Evolutionary conservation across 2,797 vertebrate genomes (phyloP).

Genomic region (Hemitrygon akajei): DNA sequence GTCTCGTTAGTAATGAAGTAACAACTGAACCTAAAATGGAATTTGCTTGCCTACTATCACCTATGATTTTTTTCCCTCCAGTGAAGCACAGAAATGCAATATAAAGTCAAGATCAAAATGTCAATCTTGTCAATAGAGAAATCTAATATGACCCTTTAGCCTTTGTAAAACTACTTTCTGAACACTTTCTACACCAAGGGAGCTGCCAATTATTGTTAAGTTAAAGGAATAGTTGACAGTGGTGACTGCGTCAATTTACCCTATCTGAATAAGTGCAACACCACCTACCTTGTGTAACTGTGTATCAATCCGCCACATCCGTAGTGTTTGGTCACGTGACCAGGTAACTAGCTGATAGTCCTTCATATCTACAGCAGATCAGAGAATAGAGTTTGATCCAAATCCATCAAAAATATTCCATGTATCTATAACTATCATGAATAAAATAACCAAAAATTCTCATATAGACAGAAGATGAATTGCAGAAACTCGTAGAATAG

Average conservation of each 20-base stretch:
- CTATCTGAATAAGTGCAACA: rapidly evolving
- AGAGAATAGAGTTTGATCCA: neutral
- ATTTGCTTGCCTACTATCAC: neutral
- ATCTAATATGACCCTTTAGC: neutral
- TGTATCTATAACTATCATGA: neutral
- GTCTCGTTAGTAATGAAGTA: neutral
- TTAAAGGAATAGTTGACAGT: neutral
- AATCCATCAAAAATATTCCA: neutral
- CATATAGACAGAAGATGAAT: neutral
- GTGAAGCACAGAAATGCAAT: neutral
- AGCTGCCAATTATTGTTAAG: neutral
- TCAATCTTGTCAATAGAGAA: neutral
- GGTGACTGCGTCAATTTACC: neutral
- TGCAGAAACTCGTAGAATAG: neutral
- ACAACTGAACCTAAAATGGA: neutral
- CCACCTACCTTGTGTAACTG: constrained; percentile 84
- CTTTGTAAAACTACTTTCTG: neutral
- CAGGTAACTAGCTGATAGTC: constrained; percentile 91
- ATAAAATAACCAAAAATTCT: neutral
- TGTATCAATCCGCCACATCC: constrained; percentile 93
- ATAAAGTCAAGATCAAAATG: neutral
- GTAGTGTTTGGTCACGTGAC: constrained; percentile 92
- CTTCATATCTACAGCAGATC: constrained; percentile 69
- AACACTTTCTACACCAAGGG: neutral
- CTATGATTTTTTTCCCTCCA: neutral